phyloP scores from a whole-genome alignment of 2,113 vertebrate genomes.

The Ploceus nigricollis region DNA sequence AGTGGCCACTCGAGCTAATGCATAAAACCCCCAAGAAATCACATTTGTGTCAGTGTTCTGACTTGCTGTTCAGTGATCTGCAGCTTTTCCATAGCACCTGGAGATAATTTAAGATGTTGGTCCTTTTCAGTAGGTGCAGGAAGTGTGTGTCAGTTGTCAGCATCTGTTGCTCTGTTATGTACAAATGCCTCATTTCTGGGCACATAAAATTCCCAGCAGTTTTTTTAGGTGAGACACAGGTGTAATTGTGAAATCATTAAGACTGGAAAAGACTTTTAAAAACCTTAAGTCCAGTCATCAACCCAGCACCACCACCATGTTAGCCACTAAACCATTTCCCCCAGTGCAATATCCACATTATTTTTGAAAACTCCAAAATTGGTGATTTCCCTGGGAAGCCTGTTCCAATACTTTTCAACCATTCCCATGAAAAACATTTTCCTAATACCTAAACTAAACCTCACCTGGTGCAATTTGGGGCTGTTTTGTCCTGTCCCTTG shows the following conservation, averaged over 20 bases:
- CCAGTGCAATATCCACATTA: neutral
- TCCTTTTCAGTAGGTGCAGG: neutral
- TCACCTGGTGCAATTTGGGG: neutral
- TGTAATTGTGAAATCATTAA: neutral
- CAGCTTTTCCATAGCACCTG: neutral
- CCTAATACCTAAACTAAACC: neutral
- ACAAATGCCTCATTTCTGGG: conserved; percentile 15
- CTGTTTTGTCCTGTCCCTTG: neutral
- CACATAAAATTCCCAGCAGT: neutral
- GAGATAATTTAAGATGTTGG: neutral
- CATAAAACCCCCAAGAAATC: neutral
- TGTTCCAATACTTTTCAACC: neutral
- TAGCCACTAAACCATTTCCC: neutral
- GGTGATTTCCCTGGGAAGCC: neutral
- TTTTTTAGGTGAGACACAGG: neutral
- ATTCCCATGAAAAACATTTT: neutral
- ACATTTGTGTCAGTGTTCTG: neutral
- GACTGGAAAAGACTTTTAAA: neutral
- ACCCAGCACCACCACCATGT: neutral
- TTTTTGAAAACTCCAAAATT: neutral
- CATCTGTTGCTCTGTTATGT: neutral
- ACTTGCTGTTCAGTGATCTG: neutral
- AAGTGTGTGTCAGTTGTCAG: neutral
- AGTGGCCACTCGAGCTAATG: neutral
- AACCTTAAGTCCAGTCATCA: neutral